These are phyloP conservation scores for Gerris buenoi DNA, from an alignment of 1,140 invertebrate genomes.

Conservation along the genomic window DNA sequence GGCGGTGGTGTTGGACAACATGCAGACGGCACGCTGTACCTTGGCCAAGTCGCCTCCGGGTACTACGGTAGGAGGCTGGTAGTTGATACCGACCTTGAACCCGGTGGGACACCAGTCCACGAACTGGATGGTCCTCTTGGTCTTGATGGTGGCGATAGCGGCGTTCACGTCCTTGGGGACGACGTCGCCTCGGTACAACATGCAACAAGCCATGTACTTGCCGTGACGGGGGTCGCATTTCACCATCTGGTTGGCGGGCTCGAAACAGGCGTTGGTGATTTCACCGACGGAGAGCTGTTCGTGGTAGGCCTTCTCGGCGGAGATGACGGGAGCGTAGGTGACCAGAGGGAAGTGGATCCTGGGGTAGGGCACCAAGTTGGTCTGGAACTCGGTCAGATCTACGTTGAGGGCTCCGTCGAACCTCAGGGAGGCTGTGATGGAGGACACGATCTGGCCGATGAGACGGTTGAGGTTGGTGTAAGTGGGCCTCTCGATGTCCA, in stretches of 20 bases:
- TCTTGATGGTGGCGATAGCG: slow-evolving; percentile 51
- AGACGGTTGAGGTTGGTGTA: slow-evolving; percentile 66
- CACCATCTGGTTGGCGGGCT: slow-evolving; percentile 61
- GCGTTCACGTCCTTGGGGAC: slow-evolving; percentile 52
- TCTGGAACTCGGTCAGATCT: slow-evolving; percentile 81
- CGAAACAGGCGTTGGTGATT: slow-evolving; percentile 52
- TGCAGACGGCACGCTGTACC: slow-evolving; percentile 61
- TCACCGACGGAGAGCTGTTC: slow-evolving; percentile 65
- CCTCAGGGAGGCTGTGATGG: slow-evolving; percentile 69
- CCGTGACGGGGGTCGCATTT: slow-evolving; percentile 66
- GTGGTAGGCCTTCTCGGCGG: slow-evolving; percentile 69
- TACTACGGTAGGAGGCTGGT: slow-evolving; percentile 69
- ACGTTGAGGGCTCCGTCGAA: slow-evolving; percentile 81
- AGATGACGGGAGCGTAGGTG: slow-evolving; percentile 73
- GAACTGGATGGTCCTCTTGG: slow-evolving; percentile 50
- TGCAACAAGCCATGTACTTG: slow-evolving; percentile 76
- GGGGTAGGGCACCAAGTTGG: slow-evolving; percentile 72
- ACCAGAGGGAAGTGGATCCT: slow-evolving; percentile 59
- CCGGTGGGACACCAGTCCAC: slow-evolving; percentile 50
- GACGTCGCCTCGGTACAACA: slow-evolving; percentile 55
- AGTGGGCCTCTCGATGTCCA: slow-evolving; percentile 76
- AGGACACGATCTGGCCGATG: slow-evolving; percentile 68
- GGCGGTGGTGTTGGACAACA: slow-evolving; percentile 72
- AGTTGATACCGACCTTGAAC: slow-evolving; percentile 58
- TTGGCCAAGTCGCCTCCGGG: slow-evolving; percentile 62